Evolutionary conservation across 2,888 invertebrate species (phyloP).

Genomic region (Philereme transversata): DNA sequence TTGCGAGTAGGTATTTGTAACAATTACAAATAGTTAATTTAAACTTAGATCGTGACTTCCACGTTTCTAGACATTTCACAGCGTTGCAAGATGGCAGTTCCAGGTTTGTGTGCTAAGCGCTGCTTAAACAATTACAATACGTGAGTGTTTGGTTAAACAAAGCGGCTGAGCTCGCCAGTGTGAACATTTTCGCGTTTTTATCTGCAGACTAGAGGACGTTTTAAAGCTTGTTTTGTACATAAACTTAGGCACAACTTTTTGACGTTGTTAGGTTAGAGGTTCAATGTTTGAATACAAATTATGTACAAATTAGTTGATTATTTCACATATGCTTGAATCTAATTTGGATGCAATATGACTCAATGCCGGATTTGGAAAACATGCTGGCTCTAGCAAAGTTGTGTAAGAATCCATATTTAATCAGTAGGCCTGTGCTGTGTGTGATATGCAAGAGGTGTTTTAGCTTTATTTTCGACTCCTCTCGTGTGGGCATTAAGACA

Average conservation of each 20-base stretch:
- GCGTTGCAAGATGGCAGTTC: constrained; percentile 7
- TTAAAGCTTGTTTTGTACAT: not conserved
- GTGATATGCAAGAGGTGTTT: too few relatives aligned
- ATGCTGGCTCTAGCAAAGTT: too few relatives aligned
- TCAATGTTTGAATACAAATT: constrained; percentile 5
- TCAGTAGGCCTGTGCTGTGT: too few relatives aligned
- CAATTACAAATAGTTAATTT: too few relatives aligned
- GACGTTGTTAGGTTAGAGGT: constrained; percentile 11
- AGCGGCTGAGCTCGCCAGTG: constrained; percentile 12
- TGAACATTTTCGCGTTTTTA: constrained; percentile 20
- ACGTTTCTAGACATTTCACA: constrained; percentile 14
- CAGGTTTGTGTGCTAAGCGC: constrained; percentile 22
- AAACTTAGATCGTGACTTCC: constrained; percentile 13
- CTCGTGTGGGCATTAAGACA: too few relatives aligned
- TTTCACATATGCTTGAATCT: too few relatives aligned
- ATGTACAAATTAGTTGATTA: too few relatives aligned
- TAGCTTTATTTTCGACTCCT: too few relatives aligned
- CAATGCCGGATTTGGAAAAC: too few relatives aligned
- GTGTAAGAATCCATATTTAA: too few relatives aligned
- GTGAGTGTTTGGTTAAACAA: constrained; percentile 22
- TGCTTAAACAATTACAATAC: constrained; percentile 21
- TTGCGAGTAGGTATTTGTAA: too few relatives aligned
- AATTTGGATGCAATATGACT: too few relatives aligned
- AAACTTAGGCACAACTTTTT: not conserved
- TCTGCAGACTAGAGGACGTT: not conserved